Percentiles rank a stretch among this genome's conserved stretches.
Evolutionary conservation across 1,140 invertebrate genomes (phyloP).

Genomic region (Cydia fagiglandana): DNA sequence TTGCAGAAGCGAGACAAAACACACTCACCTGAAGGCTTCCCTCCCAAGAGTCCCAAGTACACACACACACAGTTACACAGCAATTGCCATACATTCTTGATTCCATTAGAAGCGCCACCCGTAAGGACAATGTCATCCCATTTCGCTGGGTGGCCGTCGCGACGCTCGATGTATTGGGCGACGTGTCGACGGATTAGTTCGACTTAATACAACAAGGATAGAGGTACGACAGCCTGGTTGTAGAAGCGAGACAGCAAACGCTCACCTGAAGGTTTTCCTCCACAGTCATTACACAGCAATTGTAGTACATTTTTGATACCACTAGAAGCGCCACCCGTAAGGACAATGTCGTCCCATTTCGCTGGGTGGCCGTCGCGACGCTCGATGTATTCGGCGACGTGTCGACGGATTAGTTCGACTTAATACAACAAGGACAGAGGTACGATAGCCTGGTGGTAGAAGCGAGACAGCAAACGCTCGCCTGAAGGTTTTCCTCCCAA

Average conservation of each 20-base stretch:
- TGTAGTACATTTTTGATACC: constrained; percentile 86
- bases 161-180: constrained; percentile 81
- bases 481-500: constrained; percentile 80
- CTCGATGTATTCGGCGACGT: constrained; percentile 83
- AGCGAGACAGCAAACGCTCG: constrained; percentile 44
- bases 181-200: constrained; percentile 80
- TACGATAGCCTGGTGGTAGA: not conserved
- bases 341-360: constrained; percentile 89
- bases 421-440: constrained; percentile 50
- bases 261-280: constrained; percentile 80
- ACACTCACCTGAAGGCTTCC: constrained; percentile 78
- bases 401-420: constrained; percentile 81
- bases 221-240: not conserved
- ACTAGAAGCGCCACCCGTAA: constrained; percentile 95
- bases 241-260: constrained; percentile 35
- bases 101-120: constrained; percentile 94
- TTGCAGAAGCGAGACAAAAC: too few species aligned
- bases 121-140: constrained; percentile 92
- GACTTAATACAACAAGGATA: constrained; percentile 77
- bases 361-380: constrained; percentile 88
- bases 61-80: constrained; percentile 79
- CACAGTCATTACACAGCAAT: constrained; percentile 78
- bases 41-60: too few species aligned
- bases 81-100: constrained; percentile 83
- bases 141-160: constrained; percentile 89